Evolutionary conservation across 1,140 invertebrate genomes (phyloP).

Genomic region (Berghia stephanieae): DNA sequence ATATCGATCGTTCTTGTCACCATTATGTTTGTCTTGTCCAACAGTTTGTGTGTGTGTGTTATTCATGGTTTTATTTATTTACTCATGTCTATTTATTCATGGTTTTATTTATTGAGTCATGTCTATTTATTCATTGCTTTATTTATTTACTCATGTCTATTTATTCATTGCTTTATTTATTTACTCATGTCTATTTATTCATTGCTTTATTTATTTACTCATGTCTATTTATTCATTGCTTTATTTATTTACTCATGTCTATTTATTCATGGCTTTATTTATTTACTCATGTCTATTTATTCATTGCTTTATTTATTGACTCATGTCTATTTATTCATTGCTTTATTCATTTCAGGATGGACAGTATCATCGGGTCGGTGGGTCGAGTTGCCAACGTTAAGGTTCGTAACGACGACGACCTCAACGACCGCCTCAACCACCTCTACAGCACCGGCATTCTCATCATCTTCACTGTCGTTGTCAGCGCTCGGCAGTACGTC

Average conservation of each 20-base stretch:
- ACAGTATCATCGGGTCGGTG: constrained; percentile 66
- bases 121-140: too few species aligned
- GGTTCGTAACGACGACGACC: constrained; percentile 70
- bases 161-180: too few species aligned
- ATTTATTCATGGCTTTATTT: too few species aligned
- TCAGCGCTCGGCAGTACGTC: constrained; percentile 70
- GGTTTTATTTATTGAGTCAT: too few species aligned
- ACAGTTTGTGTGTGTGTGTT: too few species aligned
- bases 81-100: too few species aligned
- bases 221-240: too few species aligned
- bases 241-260: too few species aligned
- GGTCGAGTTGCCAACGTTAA: constrained; percentile 64
- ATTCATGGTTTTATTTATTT: too few species aligned
- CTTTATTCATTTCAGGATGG: constrained; percentile 55
- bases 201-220: too few species aligned
- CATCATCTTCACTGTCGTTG: constrained; percentile 69
- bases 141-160: too few species aligned
- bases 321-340: background rate
- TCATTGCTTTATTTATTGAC: background rate
- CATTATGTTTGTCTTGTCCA: background rate
- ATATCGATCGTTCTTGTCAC: background rate
- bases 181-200: too few species aligned
- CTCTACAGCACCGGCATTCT: constrained; percentile 70
- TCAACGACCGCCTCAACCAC: constrained; percentile 71
- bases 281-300: background rate